Evolutionary conservation across 2,113 vertebrate species (phyloP).

Genomic region (Chlamydotis undulata): DNA sequence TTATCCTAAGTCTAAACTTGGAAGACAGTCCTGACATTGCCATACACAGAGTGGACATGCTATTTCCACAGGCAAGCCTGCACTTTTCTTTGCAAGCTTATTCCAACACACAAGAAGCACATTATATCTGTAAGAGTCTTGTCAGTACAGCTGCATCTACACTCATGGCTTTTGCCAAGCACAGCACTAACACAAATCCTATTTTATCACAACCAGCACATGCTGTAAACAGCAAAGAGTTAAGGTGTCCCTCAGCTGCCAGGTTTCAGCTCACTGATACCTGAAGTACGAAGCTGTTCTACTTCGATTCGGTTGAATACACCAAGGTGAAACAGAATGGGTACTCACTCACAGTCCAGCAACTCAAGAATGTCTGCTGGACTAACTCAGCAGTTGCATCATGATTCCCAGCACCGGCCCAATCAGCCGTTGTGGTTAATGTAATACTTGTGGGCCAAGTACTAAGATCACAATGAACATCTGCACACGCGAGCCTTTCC

Average conservation of each 20-base stretch:
- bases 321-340: not conserved
- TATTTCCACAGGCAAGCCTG: not conserved
- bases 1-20: not conserved
- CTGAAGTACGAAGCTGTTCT: accelerated
- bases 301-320: accelerated
- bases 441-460: not conserved
- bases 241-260: not conserved
- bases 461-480: not conserved
- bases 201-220: not conserved
- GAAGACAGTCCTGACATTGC: not conserved
- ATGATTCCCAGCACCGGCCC: not conserved
- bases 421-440: conserved; percentile 1
- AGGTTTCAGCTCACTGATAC: not conserved
- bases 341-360: not conserved
- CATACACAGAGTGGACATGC: not conserved
- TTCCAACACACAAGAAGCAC: not conserved
- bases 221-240: not conserved
- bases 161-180: not conserved
- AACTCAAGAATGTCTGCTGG: not conserved
- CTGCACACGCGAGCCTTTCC: not conserved
- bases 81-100: not conserved
- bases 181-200: not conserved
- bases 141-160: not conserved
- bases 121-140: not conserved
- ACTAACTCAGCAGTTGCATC: not conserved